phyloP scores from a whole-genome alignment of 2,797 vertebrate species.

The Sternarchorhynchus goeldii region DNA sequence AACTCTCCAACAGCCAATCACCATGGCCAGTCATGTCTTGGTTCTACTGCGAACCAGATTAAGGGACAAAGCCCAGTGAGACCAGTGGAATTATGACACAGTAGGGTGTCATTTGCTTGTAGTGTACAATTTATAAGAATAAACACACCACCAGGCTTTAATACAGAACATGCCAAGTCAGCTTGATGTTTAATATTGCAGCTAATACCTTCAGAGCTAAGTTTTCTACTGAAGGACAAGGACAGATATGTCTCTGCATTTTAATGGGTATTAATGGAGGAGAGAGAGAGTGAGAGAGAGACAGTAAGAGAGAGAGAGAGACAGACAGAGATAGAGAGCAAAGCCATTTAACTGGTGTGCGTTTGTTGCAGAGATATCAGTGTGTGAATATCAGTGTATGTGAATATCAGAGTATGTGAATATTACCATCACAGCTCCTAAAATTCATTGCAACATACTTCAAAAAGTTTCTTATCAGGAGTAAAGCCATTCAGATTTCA shows the following conservation, averaged over 20 bases:
- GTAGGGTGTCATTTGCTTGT: neutral
- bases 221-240: constrained; percentile 29
- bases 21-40: neutral
- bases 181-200: constrained; percentile 23
- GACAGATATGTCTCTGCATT: constrained; percentile 34
- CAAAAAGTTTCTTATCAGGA: constrained; percentile 40
- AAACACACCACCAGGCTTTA: constrained; percentile 3
- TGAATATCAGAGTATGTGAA: constrained; percentile 22
- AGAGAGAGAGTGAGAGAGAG: constrained; percentile 1
- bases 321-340: constrained; percentile 7
- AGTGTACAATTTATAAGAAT: too few relatives aligned
- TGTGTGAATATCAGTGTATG: constrained; percentile 34
- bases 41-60: neutral
- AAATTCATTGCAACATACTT: constrained; percentile 37
- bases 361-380: constrained; percentile 1
- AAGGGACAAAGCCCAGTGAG: neutral
- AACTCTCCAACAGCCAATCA: neutral
- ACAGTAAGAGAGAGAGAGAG: neutral
- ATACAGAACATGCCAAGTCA: constrained; percentile 22
- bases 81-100: neutral
- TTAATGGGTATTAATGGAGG: constrained; percentile 23
- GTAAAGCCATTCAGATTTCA: constrained; percentile 40
- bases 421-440: constrained; percentile 34
- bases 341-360: constrained; percentile 1
- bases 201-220: constrained; percentile 35